Evolutionary conservation across 2,797 vertebrate genomes (phyloP), one percentile per base, ranked within the genome.

Genomic region (Muraenolepis orangiensis): DNA sequence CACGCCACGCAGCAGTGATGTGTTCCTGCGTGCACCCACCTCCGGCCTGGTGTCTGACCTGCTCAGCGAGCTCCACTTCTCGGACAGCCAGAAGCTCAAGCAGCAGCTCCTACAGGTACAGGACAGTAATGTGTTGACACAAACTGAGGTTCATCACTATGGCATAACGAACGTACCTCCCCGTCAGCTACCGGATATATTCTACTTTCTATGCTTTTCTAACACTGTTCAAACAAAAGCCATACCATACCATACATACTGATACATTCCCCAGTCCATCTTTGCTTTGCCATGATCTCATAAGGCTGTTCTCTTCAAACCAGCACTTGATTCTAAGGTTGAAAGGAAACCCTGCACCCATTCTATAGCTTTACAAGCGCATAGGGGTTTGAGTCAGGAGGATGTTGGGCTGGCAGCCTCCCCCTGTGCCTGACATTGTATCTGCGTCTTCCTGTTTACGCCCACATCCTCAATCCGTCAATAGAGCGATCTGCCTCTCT

Each of bases 101-200:
- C 94, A 96, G 82, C 95, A 96, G 75, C 90, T 96, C 38, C 75
- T 94, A 6, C 94, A 95, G 95, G 95, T 96, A 86, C 30, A 82
- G n/a, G 57, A 11, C 23, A 4, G 32, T 34, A 34, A 8, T 20
- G 20, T 57, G 20, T 57, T 20, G 2, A n/a, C n/a, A n/a, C n/a
- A n/a, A n/a, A n/a, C n/a, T n/a, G 42, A 51, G 51, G 51, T 23
- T 23, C 51, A 57, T 18, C 10, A 18, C 51, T n/a, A 10, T 23
- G 51, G 2, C 51, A 8, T 57, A 1, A 23, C 23, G 51, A 57
- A 51, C 20, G 51, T 51, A 4, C 18, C n/a, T 57, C 6, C 20
- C 7, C 7, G 20, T 57, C 51, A 57, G 51, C 8, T 20, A 51
- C 20, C 5, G 46, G 13, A 46, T n/a, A 46, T 51, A 51, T 51